Base-by-base conservation (phyloP, 2,888 invertebrate genomes). In the Nyleta sp. region DNA sequence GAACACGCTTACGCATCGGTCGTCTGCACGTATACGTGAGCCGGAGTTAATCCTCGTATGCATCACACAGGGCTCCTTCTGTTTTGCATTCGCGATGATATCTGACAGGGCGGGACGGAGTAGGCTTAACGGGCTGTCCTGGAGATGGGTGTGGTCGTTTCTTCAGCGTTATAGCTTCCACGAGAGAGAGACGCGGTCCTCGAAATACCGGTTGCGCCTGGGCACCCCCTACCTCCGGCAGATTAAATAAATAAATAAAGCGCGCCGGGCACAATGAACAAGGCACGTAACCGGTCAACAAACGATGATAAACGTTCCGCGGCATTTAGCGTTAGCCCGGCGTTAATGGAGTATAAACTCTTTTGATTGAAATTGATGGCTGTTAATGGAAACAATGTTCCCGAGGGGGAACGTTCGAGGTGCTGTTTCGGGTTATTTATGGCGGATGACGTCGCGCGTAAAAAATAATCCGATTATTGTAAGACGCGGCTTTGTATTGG, bases 11-110 rank as follows among this genome's bases (percentile, higher is more conserved):
- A 62, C 42, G 52, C 67, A 38, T 72, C 35, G 38, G 15, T n/a
- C n/a, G n/a, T 33, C 46, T 33, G 28, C 24, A 67, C 42, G 48
- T 52, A 48, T 28, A 57, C 44, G 55, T 48, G 44, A 46, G 31
- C 22, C 13, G 15, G 22, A 71, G 74, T 59, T 70, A 70, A 62
- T 64, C 70, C 73, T 70, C 64, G 22, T 60, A 59, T 73, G 70
- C 64, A 73, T 72, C 68, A 53, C 53, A 60, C 52, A 44, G 77
- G 57, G 72, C 81, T 81, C 85, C 87, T 87, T 87, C 88, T 88
- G 86, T 87, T 88, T 88, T 87, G 85, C 86, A 88, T 88, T 86
- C 82, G 83, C 82, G 88, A 89, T 88, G 87, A 86, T 89, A 89
- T 88, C 89, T 87, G 84, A 81, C 75, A 75, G 80, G 84, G 82